Percentiles rank a stretch among this genome's conserved stretches.
These are phyloP conservation scores for Ganaspis sp. DNA, from an alignment of 1,140 invertebrate species.

Conservation along the genomic window DNA sequence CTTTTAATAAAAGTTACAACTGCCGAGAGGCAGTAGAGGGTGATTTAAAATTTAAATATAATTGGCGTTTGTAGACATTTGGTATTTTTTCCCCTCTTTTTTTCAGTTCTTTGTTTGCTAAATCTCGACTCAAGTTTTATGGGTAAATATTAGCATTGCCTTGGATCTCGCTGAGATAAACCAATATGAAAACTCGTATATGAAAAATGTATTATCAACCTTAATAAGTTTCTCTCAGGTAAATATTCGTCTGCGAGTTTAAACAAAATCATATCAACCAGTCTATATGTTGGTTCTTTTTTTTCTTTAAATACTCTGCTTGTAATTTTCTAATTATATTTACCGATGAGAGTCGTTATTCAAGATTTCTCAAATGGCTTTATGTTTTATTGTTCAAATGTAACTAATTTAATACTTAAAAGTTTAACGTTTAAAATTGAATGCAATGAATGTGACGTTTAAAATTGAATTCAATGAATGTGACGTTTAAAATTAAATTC, in stretches of 20 bases:
- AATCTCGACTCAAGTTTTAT: not conserved
- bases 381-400: too few relatives aligned
- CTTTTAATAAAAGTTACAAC: too few relatives aligned
- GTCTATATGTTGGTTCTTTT: slow-evolving; percentile 23
- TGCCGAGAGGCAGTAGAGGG: not conserved
- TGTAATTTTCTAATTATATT: slow-evolving; percentile 60
- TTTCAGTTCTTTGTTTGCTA: not conserved
- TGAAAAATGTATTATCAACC: slow-evolving; percentile 3
- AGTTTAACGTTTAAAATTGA: too few relatives aligned
- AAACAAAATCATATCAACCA: not conserved
- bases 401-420: too few relatives aligned
- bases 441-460: too few relatives aligned
- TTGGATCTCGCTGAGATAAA: not conserved
- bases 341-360: slow-evolving; percentile 59
- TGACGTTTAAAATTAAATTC: too few relatives aligned
- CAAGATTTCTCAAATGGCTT: too few relatives aligned
- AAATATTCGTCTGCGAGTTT: slow-evolving; percentile 8
- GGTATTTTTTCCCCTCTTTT: not conserved
- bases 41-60: not conserved
- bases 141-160: slow-evolving; percentile 1
- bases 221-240: slow-evolving; percentile 19
- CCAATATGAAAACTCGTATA: not conserved
- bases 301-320: slow-evolving; percentile 45
- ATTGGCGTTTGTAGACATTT: not conserved
- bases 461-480: too few relatives aligned